A percentile compares a stretch with the other conserved stretches of the same genome.
Evolutionary conservation across 2,888 invertebrate species (phyloP).

Genomic region (Drosophila neonasuta): DNA sequence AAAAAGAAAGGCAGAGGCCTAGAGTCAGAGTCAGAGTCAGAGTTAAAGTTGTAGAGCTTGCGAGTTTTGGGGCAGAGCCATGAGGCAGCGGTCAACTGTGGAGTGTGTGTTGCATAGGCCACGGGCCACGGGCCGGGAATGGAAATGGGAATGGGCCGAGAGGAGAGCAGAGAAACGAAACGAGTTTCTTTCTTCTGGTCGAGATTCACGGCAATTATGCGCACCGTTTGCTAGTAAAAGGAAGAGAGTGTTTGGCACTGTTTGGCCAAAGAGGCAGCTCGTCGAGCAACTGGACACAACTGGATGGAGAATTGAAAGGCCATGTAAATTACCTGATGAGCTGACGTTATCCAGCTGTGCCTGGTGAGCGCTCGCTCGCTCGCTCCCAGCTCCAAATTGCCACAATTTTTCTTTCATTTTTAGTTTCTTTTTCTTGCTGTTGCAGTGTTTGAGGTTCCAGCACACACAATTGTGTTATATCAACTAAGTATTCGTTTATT

Average conservation of each 20-base stretch:
- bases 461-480: slow-evolving; percentile 55
- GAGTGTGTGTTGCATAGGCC: not conserved
- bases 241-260: slow-evolving; percentile 72
- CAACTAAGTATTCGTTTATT: slow-evolving; percentile 69
- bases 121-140: no score
- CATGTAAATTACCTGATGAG: slow-evolving; percentile 74
- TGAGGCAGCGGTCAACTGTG: slow-evolving; percentile 39
- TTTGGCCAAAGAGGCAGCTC: slow-evolving; percentile 17
- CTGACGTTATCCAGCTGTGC: slow-evolving; percentile 71
- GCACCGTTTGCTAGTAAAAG: slow-evolving; percentile 73
- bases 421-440: slow-evolving; percentile 9
- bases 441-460: slow-evolving; percentile 3
- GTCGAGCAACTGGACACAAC: slow-evolving; percentile 23
- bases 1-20: slow-evolving; percentile 36
- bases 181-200: slow-evolving; percentile 58
- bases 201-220: slow-evolving; percentile 73
- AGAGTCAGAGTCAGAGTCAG: not conserved
- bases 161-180: slow-evolving; percentile 15
- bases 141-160: slow-evolving; percentile 31
- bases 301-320: slow-evolving; percentile 72
- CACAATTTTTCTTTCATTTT: slow-evolving; percentile 52
- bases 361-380: slow-evolving; percentile 42
- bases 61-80: slow-evolving; percentile 4
- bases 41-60: not conserved
- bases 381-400: slow-evolving; percentile 49